phyloP scores from a whole-genome alignment of 2,797 vertebrate species.

The Poeciliopsis gracilis region DNA sequence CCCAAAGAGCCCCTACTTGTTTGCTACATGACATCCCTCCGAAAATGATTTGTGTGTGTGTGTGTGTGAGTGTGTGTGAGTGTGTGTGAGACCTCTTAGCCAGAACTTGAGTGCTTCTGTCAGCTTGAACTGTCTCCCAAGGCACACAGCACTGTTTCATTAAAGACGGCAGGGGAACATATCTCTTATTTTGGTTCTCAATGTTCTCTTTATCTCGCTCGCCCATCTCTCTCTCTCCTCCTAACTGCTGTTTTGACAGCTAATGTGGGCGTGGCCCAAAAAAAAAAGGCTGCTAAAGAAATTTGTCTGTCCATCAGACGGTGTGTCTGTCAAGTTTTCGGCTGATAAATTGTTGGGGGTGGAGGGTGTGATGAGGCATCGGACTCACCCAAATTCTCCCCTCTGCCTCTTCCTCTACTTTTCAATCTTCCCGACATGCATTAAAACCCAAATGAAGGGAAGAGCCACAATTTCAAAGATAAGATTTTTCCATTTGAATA shows the following conservation, averaged over 20 bases:
- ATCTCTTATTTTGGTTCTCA: conserved; percentile 36
- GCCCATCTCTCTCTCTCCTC: conserved; percentile 42
- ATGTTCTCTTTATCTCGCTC: conserved; percentile 47
- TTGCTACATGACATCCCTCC: conserved; percentile 59
- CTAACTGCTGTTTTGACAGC: conserved; percentile 83
- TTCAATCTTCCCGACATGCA: conserved; percentile 75
- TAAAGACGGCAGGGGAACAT: conserved; percentile 64
- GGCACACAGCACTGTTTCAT: conserved; percentile 82
- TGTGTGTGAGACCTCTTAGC: conserved; percentile 77
- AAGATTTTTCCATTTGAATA: conserved; percentile 76
- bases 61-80: conserved; percentile 22
- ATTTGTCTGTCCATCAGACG: conserved; percentile 70
- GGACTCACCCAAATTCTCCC: conserved; percentile 60
- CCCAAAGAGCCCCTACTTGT: conserved; percentile 64
- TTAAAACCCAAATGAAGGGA: conserved; percentile 65
- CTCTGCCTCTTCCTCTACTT: conserved; percentile 55
- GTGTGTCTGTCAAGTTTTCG: conserved; percentile 77
- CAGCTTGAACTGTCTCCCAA: conserved; percentile 86
- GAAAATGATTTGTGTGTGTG: conserved; percentile 51
- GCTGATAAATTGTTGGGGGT: conserved; percentile 75
- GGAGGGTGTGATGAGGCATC: conserved; percentile 58
- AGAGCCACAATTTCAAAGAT: conserved; percentile 73
- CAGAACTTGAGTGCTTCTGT: conserved; percentile 89
- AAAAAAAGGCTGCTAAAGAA: conserved; percentile 41
- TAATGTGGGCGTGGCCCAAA: conserved; percentile 70